phyloP scores from a whole-genome alignment of 2,888 invertebrate species.

The Lasioglossum lativentre region DNA sequence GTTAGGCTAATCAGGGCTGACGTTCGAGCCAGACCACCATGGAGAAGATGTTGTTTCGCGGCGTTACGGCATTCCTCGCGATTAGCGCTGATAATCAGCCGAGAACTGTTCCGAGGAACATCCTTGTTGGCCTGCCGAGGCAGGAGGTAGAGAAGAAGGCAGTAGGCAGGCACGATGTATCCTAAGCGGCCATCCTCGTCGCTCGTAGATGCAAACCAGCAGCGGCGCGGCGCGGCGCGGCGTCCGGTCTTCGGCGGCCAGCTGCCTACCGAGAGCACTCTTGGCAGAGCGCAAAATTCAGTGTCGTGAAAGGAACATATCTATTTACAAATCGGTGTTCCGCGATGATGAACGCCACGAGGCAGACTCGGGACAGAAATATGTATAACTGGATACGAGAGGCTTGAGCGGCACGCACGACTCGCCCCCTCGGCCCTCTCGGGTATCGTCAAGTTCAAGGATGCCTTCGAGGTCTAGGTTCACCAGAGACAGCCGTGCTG shows the following conservation, averaged over 20 bases:
- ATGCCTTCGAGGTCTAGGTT: constrained; percentile 66
- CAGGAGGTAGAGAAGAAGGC: not conserved
- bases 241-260: not conserved
- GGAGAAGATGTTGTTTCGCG: constrained; percentile 9
- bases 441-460: constrained; percentile 67
- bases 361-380: constrained; percentile 52
- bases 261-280: not conserved
- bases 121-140: not conserved
- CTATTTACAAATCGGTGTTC: constrained; percentile 72
- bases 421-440: constrained; percentile 54
- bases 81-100: not conserved
- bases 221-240: no score
- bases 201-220: not conserved
- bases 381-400: constrained; percentile 52
- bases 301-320: constrained; percentile 41
- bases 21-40: constrained; percentile 7
- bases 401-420: constrained; percentile 47
- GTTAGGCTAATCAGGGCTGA: constrained; percentile 11
- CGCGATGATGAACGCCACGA: constrained; percentile 71
- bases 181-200: not conserved
- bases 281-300: not conserved
- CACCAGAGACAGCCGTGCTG: constrained; percentile 35
- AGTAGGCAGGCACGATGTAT: not conserved
- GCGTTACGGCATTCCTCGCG: constrained; percentile 9
- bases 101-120: constrained; percentile 1